These are phyloP conservation scores for Sycophila texana DNA, from an alignment of 2,888 invertebrate genomes.

Conservation along the genomic window DNA sequence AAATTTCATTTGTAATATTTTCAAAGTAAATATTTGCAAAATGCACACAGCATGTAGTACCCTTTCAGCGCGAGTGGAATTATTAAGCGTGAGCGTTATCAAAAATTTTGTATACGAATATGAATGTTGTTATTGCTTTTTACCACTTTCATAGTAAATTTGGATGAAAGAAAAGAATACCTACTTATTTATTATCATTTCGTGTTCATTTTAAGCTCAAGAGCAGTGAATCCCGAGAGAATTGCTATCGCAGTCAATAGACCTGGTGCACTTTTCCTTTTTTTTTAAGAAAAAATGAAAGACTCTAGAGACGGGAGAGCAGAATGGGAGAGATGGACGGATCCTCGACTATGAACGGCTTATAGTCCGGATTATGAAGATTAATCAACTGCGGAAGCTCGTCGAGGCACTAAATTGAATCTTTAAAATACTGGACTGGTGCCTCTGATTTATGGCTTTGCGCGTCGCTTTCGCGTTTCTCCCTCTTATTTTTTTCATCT, in stretches of 20 bases:
- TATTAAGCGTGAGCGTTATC: too few species aligned
- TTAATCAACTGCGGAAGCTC: constrained; percentile 70
- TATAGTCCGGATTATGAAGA: constrained; percentile 68
- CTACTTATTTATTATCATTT: neutral
- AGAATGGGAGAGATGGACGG: neutral
- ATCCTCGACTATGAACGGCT: constrained; percentile 46
- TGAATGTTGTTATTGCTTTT: too few species aligned
- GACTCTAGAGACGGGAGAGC: neutral
- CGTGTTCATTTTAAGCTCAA: constrained; percentile 20
- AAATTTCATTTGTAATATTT: too few species aligned
- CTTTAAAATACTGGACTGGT: constrained; percentile 62
- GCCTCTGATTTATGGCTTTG: constrained; percentile 66
- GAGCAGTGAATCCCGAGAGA: constrained; percentile 6
- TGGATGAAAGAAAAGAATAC: neutral
- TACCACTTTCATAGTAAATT: too few species aligned
- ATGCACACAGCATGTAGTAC: too few species aligned
- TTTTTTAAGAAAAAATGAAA: too few species aligned
- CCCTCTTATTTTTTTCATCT: constrained; percentile 20
- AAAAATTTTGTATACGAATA: too few species aligned
- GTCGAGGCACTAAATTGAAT: constrained; percentile 69
- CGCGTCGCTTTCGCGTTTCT: constrained; percentile 52
- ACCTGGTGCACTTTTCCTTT: constrained; percentile 12
- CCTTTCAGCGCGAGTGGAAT: too few species aligned
- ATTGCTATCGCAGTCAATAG: constrained; percentile 14
- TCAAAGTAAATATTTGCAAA: too few species aligned